Evolutionary conservation across 2,113 vertebrate species (phyloP), one percentile per base, ranked within the genome.

Genomic region (Atherinomorus stipes): DNA sequence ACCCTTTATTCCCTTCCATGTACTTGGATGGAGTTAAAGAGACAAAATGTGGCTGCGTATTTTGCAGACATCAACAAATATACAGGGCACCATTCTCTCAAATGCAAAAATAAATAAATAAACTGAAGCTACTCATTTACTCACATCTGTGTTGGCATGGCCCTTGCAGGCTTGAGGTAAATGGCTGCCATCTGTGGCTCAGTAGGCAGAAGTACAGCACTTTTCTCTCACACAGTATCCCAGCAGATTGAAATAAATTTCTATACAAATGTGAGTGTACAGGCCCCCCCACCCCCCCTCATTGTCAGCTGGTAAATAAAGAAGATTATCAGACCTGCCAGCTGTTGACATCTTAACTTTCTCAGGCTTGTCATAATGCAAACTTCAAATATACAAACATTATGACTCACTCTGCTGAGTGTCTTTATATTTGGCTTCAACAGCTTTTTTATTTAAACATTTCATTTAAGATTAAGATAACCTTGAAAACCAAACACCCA

Each of bases 161-260:
- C 81, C 71, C 59, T 66, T 65, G 63, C 26, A 54, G 28, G 78
- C 85, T 80, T 3, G 64, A 85, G 84, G 84, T 86, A 74, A 79
- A 81, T 72, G 70, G 78, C 78, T 88, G 89, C 84, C 89, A 92
- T 87, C 88, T 90, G 90, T 84, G 88, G 89, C 83, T 81, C 85
- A 71, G 64, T 63, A 80, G 56, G 78, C 75, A 86, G 80, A 89
- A 85, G 79, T 80, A 85, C 88, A 91, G 26, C 69, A 31, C 34
- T 28, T 45, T 45, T 21, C 38, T 53, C 56, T 34, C 18, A 53
- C 28, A 54, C 49, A 40, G 15, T n/a, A 44, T 54, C 56, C 22
- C 0, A 74, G 1, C 61, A 64, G 31, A 64, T 25, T 28, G 0
- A 37, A 49, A 66, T 64, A 31, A 38, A 10, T 70, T 71, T 66